phyloP scores from a whole-genome alignment of 2,888 invertebrate species.

The Slavum lentiscoides region DNA sequence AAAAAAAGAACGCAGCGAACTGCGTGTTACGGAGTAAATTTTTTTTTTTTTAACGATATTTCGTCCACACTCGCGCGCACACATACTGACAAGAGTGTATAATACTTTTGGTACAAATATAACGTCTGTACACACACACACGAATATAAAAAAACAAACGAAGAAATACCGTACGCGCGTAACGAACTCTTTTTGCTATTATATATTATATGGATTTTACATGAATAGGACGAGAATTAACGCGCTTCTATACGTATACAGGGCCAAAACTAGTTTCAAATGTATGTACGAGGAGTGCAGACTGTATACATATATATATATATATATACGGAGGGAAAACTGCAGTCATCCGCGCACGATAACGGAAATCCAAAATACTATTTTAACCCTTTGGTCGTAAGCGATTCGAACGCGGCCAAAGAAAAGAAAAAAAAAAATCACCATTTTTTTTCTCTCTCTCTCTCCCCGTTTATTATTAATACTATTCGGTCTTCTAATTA shows the following conservation, averaged over 20 bases:
- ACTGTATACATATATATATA: slow-evolving; percentile 8
- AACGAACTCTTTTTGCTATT: slow-evolving; percentile 9
- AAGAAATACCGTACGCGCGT: slow-evolving; percentile 21
- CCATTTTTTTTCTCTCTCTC: not conserved
- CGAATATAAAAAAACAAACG: slow-evolving; percentile 3
- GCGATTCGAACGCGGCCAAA: not conserved
- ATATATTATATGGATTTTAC: not conserved
- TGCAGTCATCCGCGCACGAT: not conserved
- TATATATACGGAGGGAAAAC: not conserved
- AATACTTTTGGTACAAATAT: not conserved
- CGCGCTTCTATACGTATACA: not conserved
- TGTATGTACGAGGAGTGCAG: not conserved
- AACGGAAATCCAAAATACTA: slow-evolving; percentile 33
- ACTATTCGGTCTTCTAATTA: slow-evolving; percentile 27
- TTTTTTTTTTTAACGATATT: slow-evolving; percentile 30
- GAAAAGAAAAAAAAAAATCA: slow-evolving; percentile 20
- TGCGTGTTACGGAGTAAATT: too few relatives aligned
- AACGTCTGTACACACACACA: too few relatives aligned
- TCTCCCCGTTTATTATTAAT: not conserved
- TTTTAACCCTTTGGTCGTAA: slow-evolving; percentile 11
- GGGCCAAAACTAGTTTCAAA: slow-evolving; percentile 35
- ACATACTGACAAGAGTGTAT: too few relatives aligned
- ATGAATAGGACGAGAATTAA: slow-evolving; percentile 31
- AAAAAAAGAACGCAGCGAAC: too few relatives aligned
- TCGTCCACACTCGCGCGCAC: slow-evolving; percentile 1